phyloP scores from a whole-genome alignment of 2,797 vertebrate species.

The Acrocephalus scirpaceus region DNA sequence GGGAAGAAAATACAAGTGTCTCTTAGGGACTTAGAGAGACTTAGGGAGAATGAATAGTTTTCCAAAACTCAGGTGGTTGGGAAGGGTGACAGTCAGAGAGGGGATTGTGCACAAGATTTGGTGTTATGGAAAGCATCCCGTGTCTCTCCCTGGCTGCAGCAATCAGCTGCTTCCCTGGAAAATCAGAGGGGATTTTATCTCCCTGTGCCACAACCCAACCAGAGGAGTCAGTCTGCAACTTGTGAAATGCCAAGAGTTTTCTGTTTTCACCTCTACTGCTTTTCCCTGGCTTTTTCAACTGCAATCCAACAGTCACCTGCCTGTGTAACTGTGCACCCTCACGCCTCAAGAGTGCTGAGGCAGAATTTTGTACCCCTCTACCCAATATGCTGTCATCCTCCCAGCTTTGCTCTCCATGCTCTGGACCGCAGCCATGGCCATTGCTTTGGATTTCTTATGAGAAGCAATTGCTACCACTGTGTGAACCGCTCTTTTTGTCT shows the following conservation, averaged over 20 bases:
- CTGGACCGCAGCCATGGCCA: background rate
- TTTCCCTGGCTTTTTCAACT: background rate
- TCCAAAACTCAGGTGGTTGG: background rate
- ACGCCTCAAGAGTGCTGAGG: too few relatives aligned
- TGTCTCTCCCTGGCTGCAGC: background rate
- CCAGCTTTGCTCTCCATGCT: background rate
- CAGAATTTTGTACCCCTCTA: background rate
- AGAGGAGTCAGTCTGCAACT: background rate
- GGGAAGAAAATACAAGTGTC: background rate
- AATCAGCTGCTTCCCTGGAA: background rate
- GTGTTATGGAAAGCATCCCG: background rate
- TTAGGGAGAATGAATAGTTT: background rate
- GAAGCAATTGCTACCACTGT: background rate
- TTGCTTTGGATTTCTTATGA: background rate
- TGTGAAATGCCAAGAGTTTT: background rate
- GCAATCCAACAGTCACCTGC: background rate
- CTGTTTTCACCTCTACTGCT: background rate
- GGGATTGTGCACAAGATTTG: background rate
- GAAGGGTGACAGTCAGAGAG: background rate
- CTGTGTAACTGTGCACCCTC: background rate
- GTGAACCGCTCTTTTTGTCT: background rate
- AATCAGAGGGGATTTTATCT: background rate
- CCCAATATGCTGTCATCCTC: background rate
- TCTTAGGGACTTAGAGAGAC: background rate
- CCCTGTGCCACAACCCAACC: fast-evolving